Evolutionary conservation across 2,888 invertebrate genomes (phyloP).

Genomic region (Nemotelus nigrinus): DNA sequence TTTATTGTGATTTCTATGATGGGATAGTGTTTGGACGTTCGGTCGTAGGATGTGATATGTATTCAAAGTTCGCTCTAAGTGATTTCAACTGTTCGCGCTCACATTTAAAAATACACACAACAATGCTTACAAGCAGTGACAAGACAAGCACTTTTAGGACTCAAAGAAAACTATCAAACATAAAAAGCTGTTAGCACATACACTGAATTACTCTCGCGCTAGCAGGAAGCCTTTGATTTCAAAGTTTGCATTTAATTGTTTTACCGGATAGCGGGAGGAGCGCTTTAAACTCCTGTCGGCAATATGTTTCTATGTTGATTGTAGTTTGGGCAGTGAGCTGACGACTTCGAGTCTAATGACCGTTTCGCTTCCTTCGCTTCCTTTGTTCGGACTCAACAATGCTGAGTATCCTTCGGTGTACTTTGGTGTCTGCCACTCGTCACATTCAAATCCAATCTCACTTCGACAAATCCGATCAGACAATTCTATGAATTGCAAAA

Average conservation of each 20-base stretch:
- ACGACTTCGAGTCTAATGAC: too few relatives aligned
- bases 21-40: neutral
- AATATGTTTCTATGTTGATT: neutral
- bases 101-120: slow-evolving; percentile 22
- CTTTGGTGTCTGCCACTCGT: too few relatives aligned
- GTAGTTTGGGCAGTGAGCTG: neutral
- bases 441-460: too few relatives aligned
- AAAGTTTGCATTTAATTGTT: slow-evolving; percentile 1
- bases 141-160: slow-evolving; percentile 1
- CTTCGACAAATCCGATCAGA: too few relatives aligned
- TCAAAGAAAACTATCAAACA: slow-evolving; percentile 7
- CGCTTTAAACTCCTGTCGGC: neutral
- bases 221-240: slow-evolving; percentile 11
- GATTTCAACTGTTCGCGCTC: neutral
- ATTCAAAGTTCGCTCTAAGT: too few relatives aligned
- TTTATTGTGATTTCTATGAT: neutral
- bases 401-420: too few relatives aligned
- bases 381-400: too few relatives aligned
- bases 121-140: neutral
- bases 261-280: neutral
- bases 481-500: too few relatives aligned
- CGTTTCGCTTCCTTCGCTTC: too few relatives aligned
- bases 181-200: slow-evolving; percentile 27
- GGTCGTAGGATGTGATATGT: too few relatives aligned
- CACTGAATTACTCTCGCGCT: slow-evolving; percentile 4